These are phyloP conservation scores for Herminia tarsipennalis DNA, from an alignment of 2,888 invertebrate species.

Conservation along the genomic window DNA sequence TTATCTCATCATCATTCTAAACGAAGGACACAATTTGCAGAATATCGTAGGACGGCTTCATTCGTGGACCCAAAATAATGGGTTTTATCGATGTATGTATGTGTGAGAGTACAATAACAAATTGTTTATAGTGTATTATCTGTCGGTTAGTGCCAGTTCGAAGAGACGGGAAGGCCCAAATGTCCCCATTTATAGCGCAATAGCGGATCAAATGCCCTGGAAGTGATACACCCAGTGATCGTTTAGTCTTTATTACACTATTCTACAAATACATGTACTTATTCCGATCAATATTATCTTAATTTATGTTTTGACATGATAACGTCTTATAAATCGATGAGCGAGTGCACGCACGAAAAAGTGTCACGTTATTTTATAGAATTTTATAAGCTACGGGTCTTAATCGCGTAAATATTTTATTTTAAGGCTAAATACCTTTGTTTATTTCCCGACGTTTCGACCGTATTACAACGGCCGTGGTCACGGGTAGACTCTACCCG, in stretches of 20 bases:
- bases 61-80: conserved; percentile 38
- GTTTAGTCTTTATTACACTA: conserved; percentile 60
- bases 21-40: conserved; percentile 24
- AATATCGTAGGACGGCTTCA: conserved; percentile 14
- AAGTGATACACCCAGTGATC: conserved; percentile 68
- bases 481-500: no score
- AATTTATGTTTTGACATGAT: no score
- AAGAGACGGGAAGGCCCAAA: conserved; percentile 42
- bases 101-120: conserved; percentile 36
- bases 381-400: no score
- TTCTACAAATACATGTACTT: conserved; percentile 6
- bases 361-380: no score
- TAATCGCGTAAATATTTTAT: no score
- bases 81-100: conserved; percentile 33
- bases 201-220: conserved; percentile 71
- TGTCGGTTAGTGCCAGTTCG: conserved; percentile 48
- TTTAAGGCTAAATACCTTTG: no score
- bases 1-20: conserved; percentile 8
- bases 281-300: neutral
- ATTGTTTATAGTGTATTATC: conserved; percentile 53
- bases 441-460: no score
- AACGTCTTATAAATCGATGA: no score
- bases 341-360: no score
- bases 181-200: conserved; percentile 62
- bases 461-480: no score